Base-by-base conservation (phyloP, 1,140 invertebrate species). In the Brachionus koreanus region DNA sequence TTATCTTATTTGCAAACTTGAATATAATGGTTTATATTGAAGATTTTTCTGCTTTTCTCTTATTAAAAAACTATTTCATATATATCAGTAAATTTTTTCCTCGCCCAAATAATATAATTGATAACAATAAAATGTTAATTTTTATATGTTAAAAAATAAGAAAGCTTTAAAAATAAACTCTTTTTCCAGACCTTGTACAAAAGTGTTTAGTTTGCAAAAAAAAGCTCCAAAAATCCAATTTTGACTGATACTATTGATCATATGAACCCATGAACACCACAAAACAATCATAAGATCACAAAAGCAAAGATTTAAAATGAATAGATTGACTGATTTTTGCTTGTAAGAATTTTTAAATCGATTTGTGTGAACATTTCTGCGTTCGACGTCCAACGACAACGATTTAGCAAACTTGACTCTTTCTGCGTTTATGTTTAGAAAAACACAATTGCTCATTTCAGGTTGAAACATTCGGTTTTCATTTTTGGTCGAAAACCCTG, bases 201-300 rank as follows among this genome's bases (percentile, higher is more conserved):
- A 90, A 1, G 87, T 86, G 83, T 90, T 89, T 57, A 90, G 87
- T 83, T 89, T 89, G 85, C 90, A 90, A 79, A 90, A 85, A 83
- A 89, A 87, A 0, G 85, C 86, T 1, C 89, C 89, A 1, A 90
- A 84, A 0, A 87, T 84, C 85, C 86, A 88, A 33, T 85, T 86
- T 42, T 86, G 84, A 5, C 84, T 86, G 23, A 87, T 65, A 75
- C 85, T 83, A 52, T 85, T 84, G 3, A 89, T 87, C 83, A 88
- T 82, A 72, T 89, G 88, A 5, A 90, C 87, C 90, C 90, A 90
- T 82, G 89, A 88, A 82, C 89, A 90, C 37, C 86, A 88, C n/a
- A 89, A n/a, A 0, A 88, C 87, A 29, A 90, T 89, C 65, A 87
- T 82, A 19, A 87, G 83, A 83, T 87, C 86, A 9, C 86, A 84